Evolutionary conservation across 2,888 invertebrate genomes (phyloP).

Genomic region (Meliscaeva auricollis): DNA sequence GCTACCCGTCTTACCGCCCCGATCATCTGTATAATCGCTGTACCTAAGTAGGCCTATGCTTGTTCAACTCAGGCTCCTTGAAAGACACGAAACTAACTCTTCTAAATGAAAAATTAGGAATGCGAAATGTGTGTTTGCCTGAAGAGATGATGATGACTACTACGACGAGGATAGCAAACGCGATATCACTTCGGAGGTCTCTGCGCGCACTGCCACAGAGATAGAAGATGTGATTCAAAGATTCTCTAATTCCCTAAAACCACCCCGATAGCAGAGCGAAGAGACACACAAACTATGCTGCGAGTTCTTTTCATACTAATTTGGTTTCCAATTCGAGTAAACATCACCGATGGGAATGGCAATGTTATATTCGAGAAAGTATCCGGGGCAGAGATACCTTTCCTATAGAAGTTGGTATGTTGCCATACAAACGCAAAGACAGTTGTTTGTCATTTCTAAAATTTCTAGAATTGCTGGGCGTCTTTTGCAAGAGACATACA

Average conservation of each 20-base stretch:
- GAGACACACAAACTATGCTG: slow-evolving; percentile 21
- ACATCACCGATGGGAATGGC: slow-evolving; percentile 24
- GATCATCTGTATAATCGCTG: neutral
- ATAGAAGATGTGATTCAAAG: slow-evolving; percentile 64
- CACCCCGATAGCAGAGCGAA: slow-evolving; percentile 19
- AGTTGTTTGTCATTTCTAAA: slow-evolving; percentile 74
- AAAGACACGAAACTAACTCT: slow-evolving; percentile 50
- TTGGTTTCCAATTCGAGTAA: slow-evolving; percentile 54
- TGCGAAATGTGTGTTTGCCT: slow-evolving; percentile 66
- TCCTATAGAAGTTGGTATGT: neutral
- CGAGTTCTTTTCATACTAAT: slow-evolving; percentile 59
- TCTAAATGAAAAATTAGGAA: slow-evolving; percentile 68
- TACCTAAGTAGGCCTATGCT: slow-evolving; percentile 45
- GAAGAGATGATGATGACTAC: slow-evolving; percentile 29
- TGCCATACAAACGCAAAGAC: slow-evolving; percentile 52
- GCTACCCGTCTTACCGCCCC: slow-evolving; percentile 43
- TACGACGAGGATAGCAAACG: slow-evolving; percentile 45
- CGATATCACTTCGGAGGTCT: slow-evolving; percentile 56
- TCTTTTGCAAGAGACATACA: slow-evolving; percentile 23
- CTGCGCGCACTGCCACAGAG: neutral
- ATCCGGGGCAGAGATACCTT: slow-evolving; percentile 15
- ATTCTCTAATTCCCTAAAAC: slow-evolving; percentile 64
- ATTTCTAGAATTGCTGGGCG: slow-evolving; percentile 72
- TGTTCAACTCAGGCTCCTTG: slow-evolving; percentile 16
- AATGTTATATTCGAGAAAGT: neutral